A percentile compares a stretch with the other conserved stretches of the same genome.
phyloP scores from a whole-genome alignment of 2,797 vertebrate genomes.

The Sarcoramphus papa region DNA sequence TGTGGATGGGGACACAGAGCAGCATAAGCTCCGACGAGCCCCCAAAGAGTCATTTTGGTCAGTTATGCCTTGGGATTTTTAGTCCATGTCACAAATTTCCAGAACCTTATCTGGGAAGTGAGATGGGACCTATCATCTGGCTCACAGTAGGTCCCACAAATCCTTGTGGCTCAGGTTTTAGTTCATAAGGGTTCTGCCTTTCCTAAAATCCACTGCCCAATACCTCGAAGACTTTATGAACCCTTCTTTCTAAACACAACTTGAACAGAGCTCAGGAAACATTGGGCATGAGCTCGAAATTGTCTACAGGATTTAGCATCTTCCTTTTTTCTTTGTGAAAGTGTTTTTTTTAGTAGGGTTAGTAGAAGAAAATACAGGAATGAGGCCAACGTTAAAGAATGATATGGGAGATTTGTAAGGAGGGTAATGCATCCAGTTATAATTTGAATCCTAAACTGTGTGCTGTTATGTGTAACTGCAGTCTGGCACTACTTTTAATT shows the following conservation, averaged over 20 bases:
- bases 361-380: not conserved
- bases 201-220: not conserved
- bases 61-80: not conserved
- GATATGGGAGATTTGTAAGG: not conserved
- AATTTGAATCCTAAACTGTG: not conserved
- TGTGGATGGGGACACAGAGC: not conserved
- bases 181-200: not conserved
- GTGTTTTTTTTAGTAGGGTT: not conserved
- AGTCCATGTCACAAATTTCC: not conserved
- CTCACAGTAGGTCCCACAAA: not conserved
- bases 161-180: not conserved
- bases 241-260: not conserved
- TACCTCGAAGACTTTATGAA: not conserved
- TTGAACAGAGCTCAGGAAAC: not conserved
- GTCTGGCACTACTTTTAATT: not conserved
- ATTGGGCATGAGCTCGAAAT: not conserved
- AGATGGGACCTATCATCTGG: not conserved
- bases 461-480: not conserved
- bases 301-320: not conserved
- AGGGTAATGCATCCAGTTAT: not conserved
- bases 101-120: not conserved
- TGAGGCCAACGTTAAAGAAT: not conserved
- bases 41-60: not conserved
- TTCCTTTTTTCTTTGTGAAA: not conserved
- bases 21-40: not conserved